Conservation (phyloP, 1,140 invertebrate genomes). For the Panagrolaimus sp. region DNA sequence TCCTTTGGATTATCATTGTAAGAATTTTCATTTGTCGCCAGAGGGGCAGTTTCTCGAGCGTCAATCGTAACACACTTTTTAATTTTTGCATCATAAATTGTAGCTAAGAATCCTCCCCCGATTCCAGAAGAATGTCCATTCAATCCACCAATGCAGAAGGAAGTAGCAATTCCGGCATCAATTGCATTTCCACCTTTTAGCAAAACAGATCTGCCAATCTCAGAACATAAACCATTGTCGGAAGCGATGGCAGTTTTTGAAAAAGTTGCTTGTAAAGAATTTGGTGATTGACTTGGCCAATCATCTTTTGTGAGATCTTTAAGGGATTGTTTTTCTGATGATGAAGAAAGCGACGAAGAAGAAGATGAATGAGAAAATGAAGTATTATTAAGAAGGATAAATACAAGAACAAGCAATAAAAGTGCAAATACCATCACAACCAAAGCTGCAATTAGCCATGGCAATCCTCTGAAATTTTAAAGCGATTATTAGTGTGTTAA, state of each 20-base stretch:
- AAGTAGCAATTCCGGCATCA: constrained; percentile 74
- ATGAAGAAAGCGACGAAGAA: not conserved
- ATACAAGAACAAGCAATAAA: constrained; percentile 33
- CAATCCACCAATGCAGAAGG: constrained; percentile 77
- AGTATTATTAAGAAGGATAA: constrained; percentile 18
- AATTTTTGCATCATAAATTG: constrained; percentile 66
- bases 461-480: constrained; percentile 43
- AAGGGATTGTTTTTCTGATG: constrained; percentile 2
- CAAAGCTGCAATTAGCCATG: constrained; percentile 45
- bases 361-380: not conserved
- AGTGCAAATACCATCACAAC: constrained; percentile 36
- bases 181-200: constrained; percentile 76
- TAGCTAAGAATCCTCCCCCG: constrained; percentile 79
- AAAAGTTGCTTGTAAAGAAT: constrained; percentile 34
- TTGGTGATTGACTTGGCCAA: constrained; percentile 34
- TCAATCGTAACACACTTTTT: constrained; percentile 64
- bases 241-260: constrained; percentile 45
- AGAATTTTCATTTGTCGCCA: constrained; percentile 68
- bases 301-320: constrained; percentile 13
- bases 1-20: constrained; percentile 65
- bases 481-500: not conserved
- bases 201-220: constrained; percentile 69
- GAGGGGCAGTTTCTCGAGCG: constrained; percentile 75
- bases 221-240: constrained; percentile 49
- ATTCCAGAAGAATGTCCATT: constrained; percentile 78